Percentiles rank a stretch among this genome's conserved stretches.
Conservation (phyloP, 1,140 invertebrate genomes). For the Archegozetes longisetosus region DNA sequence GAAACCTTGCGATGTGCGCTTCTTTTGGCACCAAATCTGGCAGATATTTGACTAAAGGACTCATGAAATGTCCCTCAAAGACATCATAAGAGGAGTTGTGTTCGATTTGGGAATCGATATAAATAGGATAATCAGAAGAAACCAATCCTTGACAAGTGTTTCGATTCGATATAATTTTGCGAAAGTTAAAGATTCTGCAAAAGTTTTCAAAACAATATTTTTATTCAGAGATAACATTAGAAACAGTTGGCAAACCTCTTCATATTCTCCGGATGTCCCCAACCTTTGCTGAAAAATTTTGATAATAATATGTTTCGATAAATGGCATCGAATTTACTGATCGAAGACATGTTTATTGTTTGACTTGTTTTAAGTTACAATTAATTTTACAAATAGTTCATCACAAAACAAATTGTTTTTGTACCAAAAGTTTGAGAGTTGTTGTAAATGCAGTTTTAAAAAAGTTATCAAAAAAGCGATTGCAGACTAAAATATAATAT, state of each 20-base stretch:
- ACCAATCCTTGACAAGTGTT: conserved; percentile 66
- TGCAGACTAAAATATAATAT: background rate
- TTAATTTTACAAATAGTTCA: background rate
- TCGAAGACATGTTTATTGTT: background rate
- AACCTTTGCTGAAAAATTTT: conserved; percentile 89
- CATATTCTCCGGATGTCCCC: conserved; percentile 82
- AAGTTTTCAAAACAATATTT: conserved; percentile 17
- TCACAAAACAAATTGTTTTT: background rate
- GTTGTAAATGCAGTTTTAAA: background rate
- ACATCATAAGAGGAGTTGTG: conserved; percentile 52
- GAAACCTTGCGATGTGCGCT: conserved; percentile 47
- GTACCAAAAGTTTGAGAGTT: background rate
- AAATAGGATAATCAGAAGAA: conserved; percentile 62
- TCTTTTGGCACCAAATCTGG: conserved; percentile 73
- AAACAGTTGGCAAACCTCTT: conserved; percentile 46
- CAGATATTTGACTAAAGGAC: conserved; percentile 61
- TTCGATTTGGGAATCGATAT: conserved; percentile 54
- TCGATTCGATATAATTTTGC: conserved; percentile 67
- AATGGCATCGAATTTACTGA: conserved; percentile 54
- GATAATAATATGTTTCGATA: conserved; percentile 75
- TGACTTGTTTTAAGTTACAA: background rate
- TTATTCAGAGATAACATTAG: conserved; percentile 1
- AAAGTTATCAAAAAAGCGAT: background rate
- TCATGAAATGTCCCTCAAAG: conserved; percentile 72
- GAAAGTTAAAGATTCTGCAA: conserved; percentile 70